These are phyloP conservation scores for Panagrolaimus sp. DNA, from an alignment of 1,140 invertebrate genomes.

Conservation along the genomic window DNA sequence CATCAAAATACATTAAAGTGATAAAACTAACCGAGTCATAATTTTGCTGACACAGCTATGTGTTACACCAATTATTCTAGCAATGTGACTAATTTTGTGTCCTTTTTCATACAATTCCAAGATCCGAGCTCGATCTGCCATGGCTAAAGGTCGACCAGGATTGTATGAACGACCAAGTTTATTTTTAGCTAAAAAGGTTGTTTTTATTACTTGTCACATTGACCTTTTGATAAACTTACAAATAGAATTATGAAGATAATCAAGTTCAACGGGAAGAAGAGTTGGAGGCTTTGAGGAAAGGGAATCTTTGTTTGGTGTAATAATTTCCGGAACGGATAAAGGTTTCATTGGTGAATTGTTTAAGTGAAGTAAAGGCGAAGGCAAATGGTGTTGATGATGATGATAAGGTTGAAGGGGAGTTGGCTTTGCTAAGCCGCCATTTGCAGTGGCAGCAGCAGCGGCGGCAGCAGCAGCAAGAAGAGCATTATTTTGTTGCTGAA, in stretches of 20 bases:
- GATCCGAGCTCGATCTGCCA: conserved; percentile 39
- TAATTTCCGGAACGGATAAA: neutral
- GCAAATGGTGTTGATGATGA: too few relatives aligned
- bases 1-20: neutral
- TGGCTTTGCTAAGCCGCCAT: too few relatives aligned
- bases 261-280: neutral
- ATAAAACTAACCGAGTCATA: conserved; percentile 30
- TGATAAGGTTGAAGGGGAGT: too few relatives aligned
- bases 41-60: conserved; percentile 47
- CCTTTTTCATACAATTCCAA: conserved; percentile 41
- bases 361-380: neutral
- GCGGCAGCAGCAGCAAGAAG: too few relatives aligned
- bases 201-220: neutral
- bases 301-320: neutral
- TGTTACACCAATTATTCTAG: conserved; percentile 44
- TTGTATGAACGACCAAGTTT: conserved; percentile 44
- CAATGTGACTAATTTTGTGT: conserved; percentile 43
- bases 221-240: neutral
- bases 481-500: too few relatives aligned
- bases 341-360: neutral
- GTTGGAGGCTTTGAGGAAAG: neutral
- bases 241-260: neutral
- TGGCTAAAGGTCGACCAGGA: conserved; percentile 40
- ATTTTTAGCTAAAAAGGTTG: conserved; percentile 38
- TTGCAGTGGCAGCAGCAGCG: too few relatives aligned